Conservation (phyloP, 2,888 invertebrate genomes). For the Lycocerus yunnanus region DNA sequence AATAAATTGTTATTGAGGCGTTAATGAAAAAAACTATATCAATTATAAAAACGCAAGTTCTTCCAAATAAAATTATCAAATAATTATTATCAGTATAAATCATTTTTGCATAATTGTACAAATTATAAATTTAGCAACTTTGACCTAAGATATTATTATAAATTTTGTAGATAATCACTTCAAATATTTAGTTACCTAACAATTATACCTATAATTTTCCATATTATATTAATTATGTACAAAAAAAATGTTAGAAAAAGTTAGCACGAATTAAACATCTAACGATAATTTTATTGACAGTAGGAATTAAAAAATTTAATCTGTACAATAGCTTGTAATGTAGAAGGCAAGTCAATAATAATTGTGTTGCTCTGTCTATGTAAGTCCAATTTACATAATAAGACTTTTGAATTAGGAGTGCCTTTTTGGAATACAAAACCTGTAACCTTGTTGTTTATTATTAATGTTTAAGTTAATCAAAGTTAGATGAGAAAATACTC, state of each 20-base stretch:
- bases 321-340: neutral
- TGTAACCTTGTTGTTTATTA: slow-evolving; percentile 40
- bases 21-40: neutral
- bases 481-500: slow-evolving; percentile 40
- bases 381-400: slow-evolving; percentile 28
- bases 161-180: slow-evolving; percentile 16
- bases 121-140: slow-evolving; percentile 13
- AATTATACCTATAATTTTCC: neutral
- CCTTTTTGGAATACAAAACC: slow-evolving; percentile 49
- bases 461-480: slow-evolving; percentile 33
- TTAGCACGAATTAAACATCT: neutral
- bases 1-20: neutral
- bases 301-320: neutral
- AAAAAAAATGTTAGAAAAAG: neutral
- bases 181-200: neutral
- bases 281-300: neutral
- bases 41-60: slow-evolving; percentile 5
- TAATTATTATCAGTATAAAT: neutral
- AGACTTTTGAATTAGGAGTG: slow-evolving; percentile 52
- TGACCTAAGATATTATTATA: slow-evolving; percentile 16
- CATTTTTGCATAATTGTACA: slow-evolving; percentile 14
- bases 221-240: neutral
- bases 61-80: slow-evolving; percentile 11
- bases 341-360: slow-evolving; percentile 2
- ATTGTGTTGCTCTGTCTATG: slow-evolving; percentile 26